Base-by-base conservation (phyloP, 2,797 vertebrate genomes). In the Gadopsis marmoratus region DNA sequence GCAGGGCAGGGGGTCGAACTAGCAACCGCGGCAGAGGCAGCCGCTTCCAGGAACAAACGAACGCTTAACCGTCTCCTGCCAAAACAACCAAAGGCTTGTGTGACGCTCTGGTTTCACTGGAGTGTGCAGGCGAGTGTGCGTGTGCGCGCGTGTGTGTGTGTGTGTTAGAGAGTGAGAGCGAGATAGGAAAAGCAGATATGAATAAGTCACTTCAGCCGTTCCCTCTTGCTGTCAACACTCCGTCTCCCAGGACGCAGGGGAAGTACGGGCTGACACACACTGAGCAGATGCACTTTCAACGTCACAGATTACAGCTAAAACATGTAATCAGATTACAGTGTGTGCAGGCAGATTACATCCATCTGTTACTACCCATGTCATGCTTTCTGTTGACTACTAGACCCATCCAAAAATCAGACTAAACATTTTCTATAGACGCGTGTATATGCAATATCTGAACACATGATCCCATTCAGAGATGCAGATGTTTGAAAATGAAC, bases 191-290 rank as follows among this genome's bases (percentile, higher is more conserved):
- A 62, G n/a, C 81, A 73, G 83, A 85, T 78, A 85, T 64, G 80
- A 75, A 69, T 29, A 37, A 78, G 60, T 45, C 37, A 45, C 74
- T 70, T 3, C 17, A 86, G 74, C 62, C 6, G 5, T 63, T 71
- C 61, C 48, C 41, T 9, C 29, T 72, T 72, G 56, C 73, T 76
- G 77, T 88, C 79, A 82, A 72, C 84, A 86, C 75, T 2, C 23
- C 0, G 48, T 78, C 83, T 85, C 79, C 19, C 37, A 72, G 82
- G 81, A 71, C 0, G 11, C 23, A 61, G 70, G 41, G 70, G 71
- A 81, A 67, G 26, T 16, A 23, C 23, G 0, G 45, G 51, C 60
- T 51, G 64, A 81, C 70, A 55, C 54, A 60, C 68, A 26, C 1
- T 2, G 19, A 84, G 31, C 71, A 83, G 58, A 76, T 68, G 71